Evolutionary conservation across 2,888 invertebrate genomes (phyloP).

Genomic region (Cybosia mesomella): DNA sequence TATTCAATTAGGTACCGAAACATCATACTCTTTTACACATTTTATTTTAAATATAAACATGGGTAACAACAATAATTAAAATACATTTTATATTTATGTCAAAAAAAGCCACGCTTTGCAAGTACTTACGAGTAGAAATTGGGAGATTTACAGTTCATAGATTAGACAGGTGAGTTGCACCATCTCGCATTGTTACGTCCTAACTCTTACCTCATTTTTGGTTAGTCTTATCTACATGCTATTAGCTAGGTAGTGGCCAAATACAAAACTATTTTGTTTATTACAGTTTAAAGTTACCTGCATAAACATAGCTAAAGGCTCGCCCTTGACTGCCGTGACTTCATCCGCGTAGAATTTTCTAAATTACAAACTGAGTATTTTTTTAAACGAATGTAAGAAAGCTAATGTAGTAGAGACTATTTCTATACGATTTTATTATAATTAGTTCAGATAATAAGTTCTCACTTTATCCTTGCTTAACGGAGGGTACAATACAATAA

Average conservation of each 20-base stretch:
- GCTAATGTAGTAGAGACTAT: no score
- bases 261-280: constrained; percentile 1
- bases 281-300: not conserved
- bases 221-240: not conserved
- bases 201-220: not conserved
- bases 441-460: not conserved
- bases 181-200: not conserved
- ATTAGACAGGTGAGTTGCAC: not conserved
- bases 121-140: no score
- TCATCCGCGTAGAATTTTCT: not conserved
- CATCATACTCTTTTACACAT: no score
- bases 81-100: not conserved
- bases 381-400: no score
- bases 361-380: no score
- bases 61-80: not conserved
- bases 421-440: not conserved
- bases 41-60: not conserved
- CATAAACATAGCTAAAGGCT: not conserved
- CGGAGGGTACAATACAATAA: not conserved
- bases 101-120: not conserved
- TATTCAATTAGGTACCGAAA: no score
- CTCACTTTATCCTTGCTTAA: not conserved
- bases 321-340: no score
- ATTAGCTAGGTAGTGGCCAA: not conserved
- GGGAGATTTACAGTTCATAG: not conserved